Evolutionary conservation across 2,888 invertebrate genomes (phyloP).

Genomic region (Omphaloscelis lunosa): DNA sequence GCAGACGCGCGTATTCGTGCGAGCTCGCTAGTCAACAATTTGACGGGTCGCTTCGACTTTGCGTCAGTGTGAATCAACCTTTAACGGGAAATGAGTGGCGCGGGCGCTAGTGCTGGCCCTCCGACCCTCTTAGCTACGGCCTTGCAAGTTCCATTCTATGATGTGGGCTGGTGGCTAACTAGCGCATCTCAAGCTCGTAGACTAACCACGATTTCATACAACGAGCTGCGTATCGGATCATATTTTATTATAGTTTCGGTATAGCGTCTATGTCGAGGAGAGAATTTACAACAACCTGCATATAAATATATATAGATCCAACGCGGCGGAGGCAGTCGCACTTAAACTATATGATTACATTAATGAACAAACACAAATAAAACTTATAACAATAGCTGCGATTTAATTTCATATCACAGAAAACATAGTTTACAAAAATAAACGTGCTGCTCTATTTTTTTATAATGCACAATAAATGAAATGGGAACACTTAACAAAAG

Average conservation of each 20-base stretch:
- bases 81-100: slow-evolving; percentile 7
- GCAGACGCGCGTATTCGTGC: background rate
- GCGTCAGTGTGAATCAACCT: slow-evolving; percentile 29
- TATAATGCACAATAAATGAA: slow-evolving; percentile 68
- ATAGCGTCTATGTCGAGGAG: slow-evolving; percentile 57
- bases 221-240: slow-evolving; percentile 54
- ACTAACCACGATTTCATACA: slow-evolving; percentile 56
- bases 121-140: slow-evolving; percentile 56
- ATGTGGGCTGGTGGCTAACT: slow-evolving; percentile 11
- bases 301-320: slow-evolving; percentile 52
- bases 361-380: slow-evolving; percentile 67
- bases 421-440: slow-evolving; percentile 76
- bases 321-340: slow-evolving; percentile 41
- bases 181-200: slow-evolving; percentile 18
- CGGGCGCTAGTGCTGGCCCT: slow-evolving; percentile 1
- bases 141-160: slow-evolving; percentile 38
- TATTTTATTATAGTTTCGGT: slow-evolving; percentile 57
- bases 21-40: background rate
- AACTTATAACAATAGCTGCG: slow-evolving; percentile 74
- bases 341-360: slow-evolving; percentile 58
- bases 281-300: slow-evolving; percentile 44
- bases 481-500: slow-evolving; percentile 75
- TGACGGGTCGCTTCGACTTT: background rate
- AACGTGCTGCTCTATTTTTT: slow-evolving; percentile 60
- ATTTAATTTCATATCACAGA: slow-evolving; percentile 80